Evolutionary conservation across 2,797 vertebrate species (phyloP).

Genomic region (Silurus aristotelis): DNA sequence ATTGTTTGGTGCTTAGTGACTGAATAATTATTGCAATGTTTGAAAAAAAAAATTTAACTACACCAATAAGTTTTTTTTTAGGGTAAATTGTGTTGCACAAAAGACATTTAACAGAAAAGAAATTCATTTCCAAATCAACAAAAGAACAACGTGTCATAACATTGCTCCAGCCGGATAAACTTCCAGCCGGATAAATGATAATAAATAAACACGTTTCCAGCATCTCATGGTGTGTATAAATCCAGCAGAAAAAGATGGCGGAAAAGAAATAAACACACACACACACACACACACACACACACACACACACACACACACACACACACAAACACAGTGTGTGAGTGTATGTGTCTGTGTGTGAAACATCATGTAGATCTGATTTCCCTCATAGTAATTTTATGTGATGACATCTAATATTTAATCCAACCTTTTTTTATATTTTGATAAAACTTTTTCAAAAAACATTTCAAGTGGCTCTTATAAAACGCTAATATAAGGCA

Average conservation of each 20-base stretch:
- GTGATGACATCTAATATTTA: not conserved
- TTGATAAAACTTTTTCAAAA: not conserved
- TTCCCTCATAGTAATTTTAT: not conserved
- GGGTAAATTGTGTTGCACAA: not conserved
- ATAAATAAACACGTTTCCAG: slow-evolving; percentile 47
- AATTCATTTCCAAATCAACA: slow-evolving; percentile 22
- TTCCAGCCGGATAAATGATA: slow-evolving; percentile 45
- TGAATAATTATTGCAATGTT: not conserved
- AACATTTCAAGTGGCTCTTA: not conserved
- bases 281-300: not conserved
- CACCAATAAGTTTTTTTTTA: not conserved
- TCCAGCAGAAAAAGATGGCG: slow-evolving; percentile 7
- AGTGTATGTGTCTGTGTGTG: not conserved
- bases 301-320: too few relatives aligned
- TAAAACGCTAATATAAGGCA: not conserved
- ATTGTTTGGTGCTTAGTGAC: not conserved
- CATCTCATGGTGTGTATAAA: slow-evolving; percentile 33
- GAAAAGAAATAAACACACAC: slow-evolving; percentile 30
- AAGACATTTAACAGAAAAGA: not conserved
- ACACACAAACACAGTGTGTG: not conserved
- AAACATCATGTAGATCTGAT: not conserved
- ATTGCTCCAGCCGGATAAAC: slow-evolving; percentile 40
- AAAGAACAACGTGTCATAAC: slow-evolving; percentile 36
- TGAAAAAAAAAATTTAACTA: not conserved
- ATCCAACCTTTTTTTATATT: not conserved